Conservation (phyloP, 2,113 vertebrate genomes). For the Lontra canadensis region DNA sequence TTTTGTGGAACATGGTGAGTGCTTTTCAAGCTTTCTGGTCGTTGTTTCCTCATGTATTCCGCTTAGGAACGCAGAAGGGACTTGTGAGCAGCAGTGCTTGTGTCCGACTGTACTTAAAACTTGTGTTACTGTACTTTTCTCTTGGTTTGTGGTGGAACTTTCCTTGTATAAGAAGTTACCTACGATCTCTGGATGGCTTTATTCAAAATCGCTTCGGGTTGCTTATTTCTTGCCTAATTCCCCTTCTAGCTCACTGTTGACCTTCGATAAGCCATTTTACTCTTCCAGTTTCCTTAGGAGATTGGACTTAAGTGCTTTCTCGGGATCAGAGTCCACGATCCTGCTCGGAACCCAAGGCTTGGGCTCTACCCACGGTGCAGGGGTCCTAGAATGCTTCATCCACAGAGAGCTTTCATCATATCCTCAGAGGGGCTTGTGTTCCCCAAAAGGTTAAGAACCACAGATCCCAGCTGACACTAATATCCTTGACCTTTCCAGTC, state of each 20-base stretch:
- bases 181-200: neutral
- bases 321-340: neutral
- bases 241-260: neutral
- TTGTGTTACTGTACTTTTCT: neutral
- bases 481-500: neutral
- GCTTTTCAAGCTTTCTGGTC: neutral
- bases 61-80: neutral
- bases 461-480: neutral
- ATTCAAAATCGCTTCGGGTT: neutral
- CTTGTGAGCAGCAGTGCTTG: neutral
- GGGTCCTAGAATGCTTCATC: neutral
- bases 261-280: neutral
- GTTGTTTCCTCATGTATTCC: neutral
- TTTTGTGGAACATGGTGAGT: slow-evolving; percentile 97
- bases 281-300: neutral
- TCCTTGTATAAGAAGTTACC: neutral
- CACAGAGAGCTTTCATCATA: neutral
- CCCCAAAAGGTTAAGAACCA: neutral
- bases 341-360: neutral
- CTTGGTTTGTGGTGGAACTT: neutral
- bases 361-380: neutral
- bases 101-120: neutral
- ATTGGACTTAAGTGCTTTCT: neutral
- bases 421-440: neutral
- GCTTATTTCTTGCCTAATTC: neutral